Evolutionary conservation across 2,113 vertebrate genomes (phyloP).

Genomic region (Falcunculus frontatus): DNA sequence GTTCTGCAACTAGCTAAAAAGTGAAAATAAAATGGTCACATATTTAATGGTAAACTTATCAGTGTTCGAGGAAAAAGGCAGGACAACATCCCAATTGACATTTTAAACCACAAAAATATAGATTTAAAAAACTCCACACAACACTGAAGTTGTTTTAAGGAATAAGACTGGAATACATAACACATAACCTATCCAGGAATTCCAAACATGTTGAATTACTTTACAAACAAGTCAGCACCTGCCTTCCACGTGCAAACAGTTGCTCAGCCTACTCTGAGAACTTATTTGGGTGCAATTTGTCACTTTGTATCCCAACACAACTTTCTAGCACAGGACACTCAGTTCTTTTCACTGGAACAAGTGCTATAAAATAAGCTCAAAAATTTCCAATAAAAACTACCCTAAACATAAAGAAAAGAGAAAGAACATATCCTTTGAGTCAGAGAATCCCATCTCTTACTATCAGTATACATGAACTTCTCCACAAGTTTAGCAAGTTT

Average conservation of each 20-base stretch:
- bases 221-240: background rate
- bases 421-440: background rate
- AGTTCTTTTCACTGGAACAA: background rate
- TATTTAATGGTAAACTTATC: background rate
- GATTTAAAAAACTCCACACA: background rate
- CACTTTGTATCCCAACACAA: background rate
- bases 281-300: background rate
- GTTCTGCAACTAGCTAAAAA: slow-evolving; percentile 90
- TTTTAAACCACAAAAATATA: background rate
- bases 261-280: background rate
- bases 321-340: background rate
- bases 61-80: background rate
- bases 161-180: background rate
- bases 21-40: background rate
- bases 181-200: background rate
- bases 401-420: background rate
- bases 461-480: background rate
- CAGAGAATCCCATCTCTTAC: background rate
- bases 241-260: background rate
- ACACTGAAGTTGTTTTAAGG: rapidly evolving
- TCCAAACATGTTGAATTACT: background rate
- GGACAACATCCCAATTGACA: background rate
- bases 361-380: background rate
- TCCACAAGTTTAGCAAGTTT: background rate
- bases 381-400: background rate